These are phyloP conservation scores for Halocynthia aurantium DNA, from an alignment of 23 tunicate species.

Conservation along the genomic window DNA sequence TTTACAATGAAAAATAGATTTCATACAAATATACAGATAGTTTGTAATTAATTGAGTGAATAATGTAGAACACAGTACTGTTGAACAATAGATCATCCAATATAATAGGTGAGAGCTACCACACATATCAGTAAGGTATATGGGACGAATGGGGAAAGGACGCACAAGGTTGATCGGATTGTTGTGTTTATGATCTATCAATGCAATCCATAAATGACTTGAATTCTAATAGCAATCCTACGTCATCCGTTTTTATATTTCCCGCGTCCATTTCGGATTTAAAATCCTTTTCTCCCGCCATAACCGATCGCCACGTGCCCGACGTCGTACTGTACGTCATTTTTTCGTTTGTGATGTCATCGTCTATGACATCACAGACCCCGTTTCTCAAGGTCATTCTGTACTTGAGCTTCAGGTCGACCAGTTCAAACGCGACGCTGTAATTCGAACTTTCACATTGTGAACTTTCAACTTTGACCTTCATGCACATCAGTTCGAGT, in stretches of 20 bases:
- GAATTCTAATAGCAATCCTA: no score
- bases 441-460: constrained; percentile 1
- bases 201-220: no score
- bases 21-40: no score
- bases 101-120: no score
- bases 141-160: no score
- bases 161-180: no score
- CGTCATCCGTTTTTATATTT: neutral
- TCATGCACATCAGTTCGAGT: neutral
- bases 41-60: no score
- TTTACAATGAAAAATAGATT: no score
- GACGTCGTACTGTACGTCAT: constrained; percentile 1
- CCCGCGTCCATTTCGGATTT: neutral
- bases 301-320: neutral
- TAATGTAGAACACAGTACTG: no score
- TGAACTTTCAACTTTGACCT: neutral
- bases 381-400: constrained; percentile 8
- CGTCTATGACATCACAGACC: neutral
- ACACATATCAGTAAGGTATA: no score
- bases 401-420: neutral
- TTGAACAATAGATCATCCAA: no score
- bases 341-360: neutral
- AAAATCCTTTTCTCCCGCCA: neutral
- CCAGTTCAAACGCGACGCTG: neutral
- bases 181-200: no score